Percentiles rank a stretch among this genome's conserved stretches.
These are phyloP conservation scores for Scaptomyza hsui DNA, from an alignment of 1,140 invertebrate species.

Conservation along the genomic window DNA sequence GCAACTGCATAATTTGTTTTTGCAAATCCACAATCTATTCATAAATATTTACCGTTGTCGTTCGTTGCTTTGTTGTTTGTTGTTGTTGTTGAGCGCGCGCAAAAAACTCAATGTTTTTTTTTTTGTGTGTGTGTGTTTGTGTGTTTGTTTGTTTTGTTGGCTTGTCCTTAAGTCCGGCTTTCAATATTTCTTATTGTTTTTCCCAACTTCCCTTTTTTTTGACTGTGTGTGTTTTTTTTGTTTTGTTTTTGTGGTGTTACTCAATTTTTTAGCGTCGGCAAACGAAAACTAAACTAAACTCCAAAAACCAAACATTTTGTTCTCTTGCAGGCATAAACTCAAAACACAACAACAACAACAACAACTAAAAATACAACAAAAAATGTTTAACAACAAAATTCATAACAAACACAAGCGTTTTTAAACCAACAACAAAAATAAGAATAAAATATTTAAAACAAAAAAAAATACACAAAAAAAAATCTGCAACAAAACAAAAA, in stretches of 20 bases:
- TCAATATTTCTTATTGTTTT: constrained; percentile 14
- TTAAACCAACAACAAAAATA: constrained; percentile 62
- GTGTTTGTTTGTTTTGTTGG: constrained; percentile 1
- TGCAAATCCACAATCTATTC: too few relatives aligned
- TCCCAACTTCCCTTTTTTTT: constrained; percentile 9
- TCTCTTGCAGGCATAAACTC: constrained; percentile 65
- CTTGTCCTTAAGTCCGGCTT: constrained; percentile 11
- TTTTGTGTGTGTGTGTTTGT: constrained; percentile 2
- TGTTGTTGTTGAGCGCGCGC: constrained; percentile 52
- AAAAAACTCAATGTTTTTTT: constrained; percentile 15
- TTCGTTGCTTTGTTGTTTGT: constrained; percentile 17
- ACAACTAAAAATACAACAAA: constrained; percentile 45
- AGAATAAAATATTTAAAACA: constrained; percentile 18
- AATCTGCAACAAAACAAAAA: constrained; percentile 27
- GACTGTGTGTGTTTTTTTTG: constrained; percentile 10
- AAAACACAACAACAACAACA: constrained; percentile 59
- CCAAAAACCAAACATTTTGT: constrained; percentile 1
- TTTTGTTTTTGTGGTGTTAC: constrained; percentile 12
- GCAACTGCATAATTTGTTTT: too few relatives aligned
- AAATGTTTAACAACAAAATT: constrained; percentile 54
- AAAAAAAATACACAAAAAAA: constrained; percentile 28
- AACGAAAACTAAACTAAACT: constrained; percentile 25
- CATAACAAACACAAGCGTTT: constrained; percentile 65
- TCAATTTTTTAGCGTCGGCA: constrained; percentile 36
- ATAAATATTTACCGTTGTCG: too few relatives aligned